phyloP scores from a whole-genome alignment of 2,797 vertebrate genomes.

The Paedocypris micromegethes region DNA sequence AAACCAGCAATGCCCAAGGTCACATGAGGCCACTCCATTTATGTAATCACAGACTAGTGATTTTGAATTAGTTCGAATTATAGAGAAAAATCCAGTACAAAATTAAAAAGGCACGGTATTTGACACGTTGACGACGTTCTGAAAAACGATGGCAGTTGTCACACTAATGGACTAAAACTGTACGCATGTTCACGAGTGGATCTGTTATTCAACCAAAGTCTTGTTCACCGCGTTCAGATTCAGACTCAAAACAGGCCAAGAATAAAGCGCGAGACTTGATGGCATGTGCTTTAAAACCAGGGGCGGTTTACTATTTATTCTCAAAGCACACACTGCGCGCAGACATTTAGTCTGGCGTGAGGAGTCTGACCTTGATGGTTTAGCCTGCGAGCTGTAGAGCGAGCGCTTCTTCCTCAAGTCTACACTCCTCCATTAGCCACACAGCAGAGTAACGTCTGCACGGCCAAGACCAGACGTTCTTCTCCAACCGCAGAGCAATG shows the following conservation, averaged over 20 bases:
- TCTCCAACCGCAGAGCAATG: neutral
- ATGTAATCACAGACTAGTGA: no score
- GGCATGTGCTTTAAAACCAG: neutral
- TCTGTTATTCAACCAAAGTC: no score
- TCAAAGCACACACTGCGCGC: neutral
- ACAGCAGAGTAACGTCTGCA: neutral
- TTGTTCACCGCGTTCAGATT: no score
- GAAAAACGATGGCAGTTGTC: no score
- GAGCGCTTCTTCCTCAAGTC: neutral
- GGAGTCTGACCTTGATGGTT: constrained; percentile 5
- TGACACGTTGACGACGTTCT: no score
- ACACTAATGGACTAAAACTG: no score
- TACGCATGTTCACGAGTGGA: no score
- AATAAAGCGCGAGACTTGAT: neutral
- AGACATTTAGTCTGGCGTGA: constrained; percentile 7
- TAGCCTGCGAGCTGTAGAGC: neutral
- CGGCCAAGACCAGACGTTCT: neutral
- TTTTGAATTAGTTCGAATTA: no score
- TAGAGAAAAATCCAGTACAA: no score
- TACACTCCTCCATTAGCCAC: neutral
- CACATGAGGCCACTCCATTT: no score
- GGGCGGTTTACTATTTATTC: neutral
- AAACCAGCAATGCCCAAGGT: no score
- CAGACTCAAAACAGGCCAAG: neutral
- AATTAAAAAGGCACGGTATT: no score